phyloP scores from a whole-genome alignment of 2,888 invertebrate species.

The Stratiomys singularior region DNA sequence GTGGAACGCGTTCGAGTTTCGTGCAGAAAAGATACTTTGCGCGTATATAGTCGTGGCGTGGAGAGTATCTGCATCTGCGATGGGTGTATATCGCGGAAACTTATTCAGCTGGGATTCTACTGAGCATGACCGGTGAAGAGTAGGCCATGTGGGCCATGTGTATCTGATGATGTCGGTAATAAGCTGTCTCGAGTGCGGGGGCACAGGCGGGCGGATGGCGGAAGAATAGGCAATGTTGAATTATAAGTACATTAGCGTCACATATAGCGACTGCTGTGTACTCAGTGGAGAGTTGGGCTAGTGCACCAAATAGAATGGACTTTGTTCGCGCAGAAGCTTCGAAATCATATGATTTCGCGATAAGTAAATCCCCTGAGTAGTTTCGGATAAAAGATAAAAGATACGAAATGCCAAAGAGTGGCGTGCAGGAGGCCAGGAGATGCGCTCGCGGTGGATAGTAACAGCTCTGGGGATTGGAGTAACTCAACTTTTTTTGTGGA shows the following conservation, averaged over 20 bases:
- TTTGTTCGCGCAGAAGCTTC: conserved; percentile 45
- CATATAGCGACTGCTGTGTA: neutral
- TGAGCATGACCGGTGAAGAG: conserved; percentile 38
- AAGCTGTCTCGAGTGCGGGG: neutral
- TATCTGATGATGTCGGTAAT: neutral
- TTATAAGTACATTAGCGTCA: neutral
- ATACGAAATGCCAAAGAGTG: neutral
- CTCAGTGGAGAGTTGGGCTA: neutral
- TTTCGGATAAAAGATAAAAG: conserved; percentile 2
- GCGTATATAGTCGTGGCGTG: neutral
- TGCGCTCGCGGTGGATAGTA: neutral
- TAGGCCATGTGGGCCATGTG: conserved; percentile 11
- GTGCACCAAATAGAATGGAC: conserved; percentile 27
- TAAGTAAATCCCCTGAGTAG: conserved; percentile 15
- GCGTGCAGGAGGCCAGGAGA: neutral
- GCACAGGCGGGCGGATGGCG: neutral
- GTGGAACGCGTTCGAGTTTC: neutral
- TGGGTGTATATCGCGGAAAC: conserved; percentile 25
- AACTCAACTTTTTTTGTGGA: neutral
- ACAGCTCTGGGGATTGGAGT: neutral
- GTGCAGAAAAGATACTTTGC: neutral
- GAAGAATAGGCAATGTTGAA: neutral
- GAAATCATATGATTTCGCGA: conserved; percentile 43
- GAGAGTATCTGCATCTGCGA: neutral
- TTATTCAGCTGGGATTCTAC: conserved; percentile 28